These are phyloP conservation scores for Campylomormyrus numenius DNA, from an alignment of 2,113 vertebrate species.

Conservation along the genomic window DNA sequence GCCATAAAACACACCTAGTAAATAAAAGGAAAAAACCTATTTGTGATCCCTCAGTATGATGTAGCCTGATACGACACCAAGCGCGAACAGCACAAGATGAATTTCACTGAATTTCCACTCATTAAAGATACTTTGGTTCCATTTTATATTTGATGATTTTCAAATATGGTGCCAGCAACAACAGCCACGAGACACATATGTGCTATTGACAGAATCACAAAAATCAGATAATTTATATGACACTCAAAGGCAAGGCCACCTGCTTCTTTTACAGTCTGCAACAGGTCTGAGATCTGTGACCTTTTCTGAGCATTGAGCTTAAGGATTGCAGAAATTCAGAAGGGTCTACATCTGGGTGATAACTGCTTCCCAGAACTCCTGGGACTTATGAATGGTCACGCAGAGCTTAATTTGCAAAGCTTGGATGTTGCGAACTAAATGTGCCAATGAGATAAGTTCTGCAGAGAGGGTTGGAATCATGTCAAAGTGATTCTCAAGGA, in stretches of 20 bases:
- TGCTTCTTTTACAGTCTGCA: not conserved
- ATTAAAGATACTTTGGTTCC: not conserved
- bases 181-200: not conserved
- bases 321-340: not conserved
- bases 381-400: not conserved
- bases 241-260: not conserved
- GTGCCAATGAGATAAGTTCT: slow-evolving; percentile 14
- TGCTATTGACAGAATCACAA: not conserved
- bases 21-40: not conserved
- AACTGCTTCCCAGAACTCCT: not conserved
- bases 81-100: not conserved
- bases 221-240: not conserved
- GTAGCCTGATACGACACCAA: not conserved
- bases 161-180: not conserved
- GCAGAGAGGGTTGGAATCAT: slow-evolving; percentile 15
- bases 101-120: not conserved
- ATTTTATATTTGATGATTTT: not conserved
- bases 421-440: not conserved
- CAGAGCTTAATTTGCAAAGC: not conserved
- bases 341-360: not conserved
- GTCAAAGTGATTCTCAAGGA: slow-evolving; percentile 20
- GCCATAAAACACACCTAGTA: not conserved
- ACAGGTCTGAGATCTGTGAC: not conserved
- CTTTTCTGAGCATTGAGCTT: not conserved
- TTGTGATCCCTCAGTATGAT: not conserved